phyloP scores from a whole-genome alignment of 2,797 vertebrate genomes.

The Neoniphon sammara region DNA sequence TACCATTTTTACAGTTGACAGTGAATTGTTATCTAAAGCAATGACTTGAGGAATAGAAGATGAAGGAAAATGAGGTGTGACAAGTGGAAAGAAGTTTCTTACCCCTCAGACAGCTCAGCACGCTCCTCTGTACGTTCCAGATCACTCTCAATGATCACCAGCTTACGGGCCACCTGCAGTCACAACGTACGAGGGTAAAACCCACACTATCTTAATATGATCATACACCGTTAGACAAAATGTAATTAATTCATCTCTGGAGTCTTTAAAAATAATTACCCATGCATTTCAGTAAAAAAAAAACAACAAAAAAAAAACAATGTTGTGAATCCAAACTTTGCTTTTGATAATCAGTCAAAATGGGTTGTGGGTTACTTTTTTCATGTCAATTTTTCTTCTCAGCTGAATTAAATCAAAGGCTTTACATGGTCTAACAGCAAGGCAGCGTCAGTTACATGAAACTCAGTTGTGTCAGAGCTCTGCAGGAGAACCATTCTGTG shows the following conservation, averaged over 20 bases:
- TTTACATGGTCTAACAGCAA: no score
- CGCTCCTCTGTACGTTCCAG: conserved; percentile 97
- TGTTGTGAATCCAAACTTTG: not conserved
- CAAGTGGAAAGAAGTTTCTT: conserved; percentile 36
- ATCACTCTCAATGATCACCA: conserved; percentile 99
- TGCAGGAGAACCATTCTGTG: no score
- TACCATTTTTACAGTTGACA: not conserved
- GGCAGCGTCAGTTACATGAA: no score
- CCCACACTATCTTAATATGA: not conserved
- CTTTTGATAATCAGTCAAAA: not conserved
- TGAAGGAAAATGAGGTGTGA: not conserved
- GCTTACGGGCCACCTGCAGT: conserved; percentile 95
- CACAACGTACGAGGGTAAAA: conserved; percentile 33
- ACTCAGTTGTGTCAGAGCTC: no score
- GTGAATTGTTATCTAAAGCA: not conserved
- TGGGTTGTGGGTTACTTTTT: not conserved
- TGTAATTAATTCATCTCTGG: not conserved
- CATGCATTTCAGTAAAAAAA: not conserved
- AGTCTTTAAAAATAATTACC: not conserved
- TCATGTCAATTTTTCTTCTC: not conserved
- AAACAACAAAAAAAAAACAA: no score
- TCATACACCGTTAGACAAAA: not conserved
- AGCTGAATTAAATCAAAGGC: no score
- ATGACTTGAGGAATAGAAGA: not conserved
- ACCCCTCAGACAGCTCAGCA: conserved; percentile 96